Percentiles rank a stretch among this genome's conserved stretches.
These are phyloP conservation scores for Nymphalis urticae DNA, from an alignment of 2,888 invertebrate genomes.

Conservation along the genomic window DNA sequence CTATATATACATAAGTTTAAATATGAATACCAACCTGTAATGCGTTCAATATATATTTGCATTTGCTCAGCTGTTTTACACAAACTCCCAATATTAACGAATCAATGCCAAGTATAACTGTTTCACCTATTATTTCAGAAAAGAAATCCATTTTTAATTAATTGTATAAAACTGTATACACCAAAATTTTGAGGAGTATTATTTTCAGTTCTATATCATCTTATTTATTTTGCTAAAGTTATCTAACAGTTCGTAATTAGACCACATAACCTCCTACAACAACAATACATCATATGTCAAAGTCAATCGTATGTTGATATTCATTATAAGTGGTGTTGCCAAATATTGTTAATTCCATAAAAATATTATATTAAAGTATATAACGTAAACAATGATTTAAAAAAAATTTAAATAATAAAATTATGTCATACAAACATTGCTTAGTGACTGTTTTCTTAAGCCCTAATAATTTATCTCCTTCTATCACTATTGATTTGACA, in stretches of 20 bases:
- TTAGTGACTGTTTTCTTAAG: no score
- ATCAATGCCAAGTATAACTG: constrained; percentile 87
- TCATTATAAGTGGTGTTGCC: neutral
- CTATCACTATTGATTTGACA: no score
- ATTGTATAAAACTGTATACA: constrained; percentile 18
- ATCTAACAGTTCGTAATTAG: constrained; percentile 21
- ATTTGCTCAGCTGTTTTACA: constrained; percentile 87
- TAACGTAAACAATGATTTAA: no score
- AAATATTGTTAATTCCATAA: neutral
- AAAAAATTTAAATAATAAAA: no score
- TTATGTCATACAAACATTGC: no score
- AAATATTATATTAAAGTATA: no score
- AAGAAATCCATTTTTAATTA: constrained; percentile 86
- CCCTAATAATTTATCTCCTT: no score
- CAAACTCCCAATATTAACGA: constrained; percentile 88
- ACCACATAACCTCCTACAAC: constrained; percentile 10
- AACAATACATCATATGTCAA: constrained; percentile 3
- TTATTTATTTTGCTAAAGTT: constrained; percentile 16
- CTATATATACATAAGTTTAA: neutral
- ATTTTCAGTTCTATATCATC: constrained; percentile 8
- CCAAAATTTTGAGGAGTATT: constrained; percentile 22
- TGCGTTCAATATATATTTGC: constrained; percentile 86
- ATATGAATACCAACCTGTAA: constrained; percentile 81
- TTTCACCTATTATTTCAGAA: constrained; percentile 83
- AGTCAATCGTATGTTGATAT: neutral